A percentile compares a stretch with the other conserved stretches of the same genome.
Evolutionary conservation across 1,140 invertebrate species (phyloP).

Genomic region (Polypedilum vanderplanki): DNA sequence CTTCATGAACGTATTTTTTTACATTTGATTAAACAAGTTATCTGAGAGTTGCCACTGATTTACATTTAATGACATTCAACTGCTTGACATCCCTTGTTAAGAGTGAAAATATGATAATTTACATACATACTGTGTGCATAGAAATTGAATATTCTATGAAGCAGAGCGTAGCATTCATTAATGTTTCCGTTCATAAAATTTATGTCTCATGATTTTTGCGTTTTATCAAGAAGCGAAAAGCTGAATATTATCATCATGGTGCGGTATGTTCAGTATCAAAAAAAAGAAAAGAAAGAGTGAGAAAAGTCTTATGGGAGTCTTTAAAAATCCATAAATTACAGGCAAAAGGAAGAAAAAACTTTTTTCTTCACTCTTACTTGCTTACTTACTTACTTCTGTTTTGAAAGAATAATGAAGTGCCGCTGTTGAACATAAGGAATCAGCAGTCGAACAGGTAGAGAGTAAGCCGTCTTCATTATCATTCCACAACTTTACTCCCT

Average conservation of each 20-base stretch:
- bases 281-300: not conserved
- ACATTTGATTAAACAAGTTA: no score
- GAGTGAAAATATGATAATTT: not conserved
- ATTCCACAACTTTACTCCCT: not conserved
- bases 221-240: not conserved
- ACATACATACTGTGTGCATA: not conserved
- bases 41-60: no score
- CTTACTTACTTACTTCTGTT: not conserved
- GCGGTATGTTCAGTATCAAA: not conserved
- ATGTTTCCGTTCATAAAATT: constrained; percentile 18
- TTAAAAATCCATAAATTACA: constrained; percentile 20
- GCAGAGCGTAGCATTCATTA: constrained; percentile 7
- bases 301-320: not conserved
- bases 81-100: no score
- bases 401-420: constrained; percentile 12
- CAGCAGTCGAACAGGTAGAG: not conserved
- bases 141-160: not conserved
- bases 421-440: not conserved
- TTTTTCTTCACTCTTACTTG: not conserved
- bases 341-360: not conserved
- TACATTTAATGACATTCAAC: no score
- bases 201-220: not conserved
- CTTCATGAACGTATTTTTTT: no score
- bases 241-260: not conserved
- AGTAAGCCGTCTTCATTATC: constrained; percentile 11